Conservation (phyloP, 2,113 vertebrate species). For the Zosterops lateralis region DNA sequence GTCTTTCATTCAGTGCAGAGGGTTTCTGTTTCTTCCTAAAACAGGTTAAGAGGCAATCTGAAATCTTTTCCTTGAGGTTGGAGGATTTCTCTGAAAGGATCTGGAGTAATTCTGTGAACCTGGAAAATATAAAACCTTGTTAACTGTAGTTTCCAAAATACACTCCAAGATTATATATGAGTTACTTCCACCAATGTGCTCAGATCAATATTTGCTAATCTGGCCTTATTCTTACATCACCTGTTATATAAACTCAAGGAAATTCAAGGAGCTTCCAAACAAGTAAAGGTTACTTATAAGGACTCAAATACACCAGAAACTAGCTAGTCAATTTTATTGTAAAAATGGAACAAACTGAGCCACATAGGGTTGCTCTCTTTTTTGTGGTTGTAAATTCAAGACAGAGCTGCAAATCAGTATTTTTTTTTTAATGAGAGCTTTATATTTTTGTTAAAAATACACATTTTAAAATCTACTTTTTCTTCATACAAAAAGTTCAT, state of each 20-base stretch:
- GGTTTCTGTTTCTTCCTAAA: not conserved
- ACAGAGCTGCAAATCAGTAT: not conserved
- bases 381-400: not conserved
- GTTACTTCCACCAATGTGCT: not conserved
- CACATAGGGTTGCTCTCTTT: not conserved
- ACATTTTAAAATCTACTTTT: not conserved
- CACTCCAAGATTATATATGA: not conserved
- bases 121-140: constrained; percentile 43
- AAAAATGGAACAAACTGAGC: not conserved
- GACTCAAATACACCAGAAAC: not conserved
- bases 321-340: not conserved
- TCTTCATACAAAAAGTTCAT: not conserved
- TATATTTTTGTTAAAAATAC: not conserved
- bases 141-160: not conserved
- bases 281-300: not conserved
- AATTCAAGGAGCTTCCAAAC: not conserved
- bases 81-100: constrained; percentile 70
- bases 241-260: not conserved
- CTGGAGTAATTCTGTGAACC: constrained; percentile 71
- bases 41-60: constrained; percentile 64
- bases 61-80: constrained; percentile 68
- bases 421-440: not conserved
- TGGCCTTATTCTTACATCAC: not conserved
- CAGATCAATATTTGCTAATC: not conserved
- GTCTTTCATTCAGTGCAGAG: not conserved